phyloP scores from a whole-genome alignment of 2,113 vertebrate species.

The Corvus moneduloides region DNA sequence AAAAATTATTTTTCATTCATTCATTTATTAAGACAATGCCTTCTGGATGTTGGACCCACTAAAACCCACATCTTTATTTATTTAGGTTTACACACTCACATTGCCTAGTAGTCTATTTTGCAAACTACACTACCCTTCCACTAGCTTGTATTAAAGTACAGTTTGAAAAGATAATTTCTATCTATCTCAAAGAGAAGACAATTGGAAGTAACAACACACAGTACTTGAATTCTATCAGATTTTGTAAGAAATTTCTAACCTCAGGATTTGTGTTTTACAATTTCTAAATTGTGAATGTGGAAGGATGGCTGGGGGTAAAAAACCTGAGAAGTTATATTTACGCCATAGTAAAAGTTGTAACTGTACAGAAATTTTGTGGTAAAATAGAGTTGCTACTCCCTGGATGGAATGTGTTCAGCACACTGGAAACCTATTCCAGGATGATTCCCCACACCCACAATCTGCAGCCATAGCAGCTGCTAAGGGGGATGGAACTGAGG shows the following conservation, averaged over 20 bases:
- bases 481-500: not conserved
- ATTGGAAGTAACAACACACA: not conserved
- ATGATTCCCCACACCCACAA: not conserved
- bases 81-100: not conserved
- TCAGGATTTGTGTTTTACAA: not conserved
- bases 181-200: not conserved
- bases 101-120: not conserved
- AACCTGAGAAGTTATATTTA: not conserved
- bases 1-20: not conserved
- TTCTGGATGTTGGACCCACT: not conserved
- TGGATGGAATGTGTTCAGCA: not conserved
- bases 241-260: not conserved
- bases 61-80: not conserved
- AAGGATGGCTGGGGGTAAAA: not conserved
- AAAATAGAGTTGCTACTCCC: not conserved
- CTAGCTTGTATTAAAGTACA: not conserved
- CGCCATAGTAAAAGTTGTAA: not conserved
- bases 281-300: not conserved
- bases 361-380: not conserved
- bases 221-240: not conserved
- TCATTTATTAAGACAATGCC: not conserved
- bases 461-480: not conserved
- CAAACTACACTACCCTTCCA: not conserved
- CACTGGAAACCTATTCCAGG: rapidly evolving
- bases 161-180: not conserved